Percentiles rank a stretch among this genome's conserved stretches.
phyloP scores from a whole-genome alignment of 2,888 invertebrate genomes.

The Galerucella calmariensis region DNA sequence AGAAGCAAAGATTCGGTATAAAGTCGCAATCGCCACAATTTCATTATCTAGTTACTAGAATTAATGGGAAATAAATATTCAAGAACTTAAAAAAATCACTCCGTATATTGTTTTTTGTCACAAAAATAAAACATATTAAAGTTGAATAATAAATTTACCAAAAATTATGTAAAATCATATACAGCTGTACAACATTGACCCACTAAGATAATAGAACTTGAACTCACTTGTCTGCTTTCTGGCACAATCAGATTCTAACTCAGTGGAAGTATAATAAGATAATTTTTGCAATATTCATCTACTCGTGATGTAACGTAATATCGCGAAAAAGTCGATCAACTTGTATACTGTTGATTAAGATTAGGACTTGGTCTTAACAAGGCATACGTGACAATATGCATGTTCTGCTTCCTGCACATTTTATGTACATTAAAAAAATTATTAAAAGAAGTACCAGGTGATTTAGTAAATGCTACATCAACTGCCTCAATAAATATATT shows the following conservation, averaged over 20 bases:
- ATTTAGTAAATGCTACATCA: neutral
- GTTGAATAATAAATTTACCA: neutral
- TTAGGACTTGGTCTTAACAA: constrained; percentile 38
- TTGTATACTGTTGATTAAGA: constrained; percentile 24
- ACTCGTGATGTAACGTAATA: constrained; percentile 21
- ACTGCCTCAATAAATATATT: neutral
- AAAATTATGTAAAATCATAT: constrained; percentile 11
- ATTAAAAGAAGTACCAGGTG: constrained; percentile 2
- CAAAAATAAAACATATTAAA: too few relatives aligned
- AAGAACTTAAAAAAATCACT: too few relatives aligned
- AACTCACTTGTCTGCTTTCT: constrained; percentile 19
- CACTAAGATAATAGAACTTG: constrained; percentile 27
- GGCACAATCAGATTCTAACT: neutral
- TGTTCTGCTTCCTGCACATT: constrained; percentile 36
- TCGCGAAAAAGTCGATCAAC: constrained; percentile 50
- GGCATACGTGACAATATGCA: constrained; percentile 56
- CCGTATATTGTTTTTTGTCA: too few relatives aligned
- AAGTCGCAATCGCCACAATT: too few relatives aligned
- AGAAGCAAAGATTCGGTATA: too few relatives aligned
- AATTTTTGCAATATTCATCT: constrained; percentile 13
- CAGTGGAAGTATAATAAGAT: constrained; percentile 14
- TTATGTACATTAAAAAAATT: neutral
- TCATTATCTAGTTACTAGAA: too few relatives aligned
- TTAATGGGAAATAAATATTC: too few relatives aligned
- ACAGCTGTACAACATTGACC: constrained; percentile 19